phyloP scores from a whole-genome alignment of 2,113 vertebrate species.

The Scartelaos histophorus region DNA sequence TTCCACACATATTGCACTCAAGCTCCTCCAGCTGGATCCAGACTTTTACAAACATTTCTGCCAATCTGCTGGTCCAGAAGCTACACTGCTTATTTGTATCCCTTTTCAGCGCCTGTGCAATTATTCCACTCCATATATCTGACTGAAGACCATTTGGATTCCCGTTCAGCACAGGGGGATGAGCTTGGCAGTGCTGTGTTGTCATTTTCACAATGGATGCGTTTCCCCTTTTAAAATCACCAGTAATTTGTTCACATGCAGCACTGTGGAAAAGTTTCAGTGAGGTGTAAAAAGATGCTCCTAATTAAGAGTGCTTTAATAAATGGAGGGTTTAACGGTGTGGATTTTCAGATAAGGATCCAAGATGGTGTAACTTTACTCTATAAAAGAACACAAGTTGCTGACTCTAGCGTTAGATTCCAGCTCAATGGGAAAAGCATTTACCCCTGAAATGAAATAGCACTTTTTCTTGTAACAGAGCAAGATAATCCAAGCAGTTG shows the following conservation, averaged over 20 bases:
- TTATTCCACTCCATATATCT: conserved; percentile 60
- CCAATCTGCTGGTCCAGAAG: conserved; percentile 25
- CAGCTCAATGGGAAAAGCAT: background rate
- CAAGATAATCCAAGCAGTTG: too few relatives aligned
- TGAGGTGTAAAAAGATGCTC: conserved; percentile 48
- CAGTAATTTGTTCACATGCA: conserved; percentile 66
- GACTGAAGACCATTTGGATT: conserved; percentile 50
- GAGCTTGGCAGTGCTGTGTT: conserved; percentile 53
- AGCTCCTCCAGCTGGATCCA: conserved; percentile 39
- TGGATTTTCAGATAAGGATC: background rate
- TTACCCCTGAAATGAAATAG: background rate
- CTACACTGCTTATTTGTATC: conserved; percentile 39
- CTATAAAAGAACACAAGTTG: background rate
- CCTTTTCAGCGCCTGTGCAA: conserved; percentile 34
- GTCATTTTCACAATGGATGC: conserved; percentile 56
- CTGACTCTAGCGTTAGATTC: background rate
- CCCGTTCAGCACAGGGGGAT: conserved; percentile 38
- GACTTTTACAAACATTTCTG: conserved; percentile 30
- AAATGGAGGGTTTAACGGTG: background rate
- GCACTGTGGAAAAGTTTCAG: conserved; percentile 55
- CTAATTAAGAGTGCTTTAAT: background rate
- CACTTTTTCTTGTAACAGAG: background rate
- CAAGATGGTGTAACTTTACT: background rate
- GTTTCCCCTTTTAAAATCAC: conserved; percentile 51
- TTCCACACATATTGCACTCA: background rate